Evolutionary conservation across 2,113 vertebrate genomes (phyloP).

Genomic region (Pelecanoides urinatrix): DNA sequence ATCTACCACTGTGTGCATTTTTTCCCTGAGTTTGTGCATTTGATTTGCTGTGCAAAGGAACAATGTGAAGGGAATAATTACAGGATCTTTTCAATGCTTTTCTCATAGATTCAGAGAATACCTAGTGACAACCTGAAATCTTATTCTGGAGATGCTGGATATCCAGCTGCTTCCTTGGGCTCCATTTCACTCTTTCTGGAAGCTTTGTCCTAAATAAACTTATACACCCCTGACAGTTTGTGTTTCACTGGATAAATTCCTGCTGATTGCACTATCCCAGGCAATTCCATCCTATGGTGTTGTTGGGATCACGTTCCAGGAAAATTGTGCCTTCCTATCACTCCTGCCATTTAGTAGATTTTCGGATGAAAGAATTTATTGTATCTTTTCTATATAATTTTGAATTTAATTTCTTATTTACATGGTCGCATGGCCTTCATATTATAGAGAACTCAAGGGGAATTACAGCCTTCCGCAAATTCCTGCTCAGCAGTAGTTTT

Average conservation of each 20-base stretch:
- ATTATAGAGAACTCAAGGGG: neutral
- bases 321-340: neutral
- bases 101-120: neutral
- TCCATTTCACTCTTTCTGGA: neutral
- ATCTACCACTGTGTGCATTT: neutral
- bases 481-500: neutral
- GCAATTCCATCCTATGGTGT: neutral
- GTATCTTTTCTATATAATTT: neutral
- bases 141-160: neutral
- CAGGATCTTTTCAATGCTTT: neutral
- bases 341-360: neutral
- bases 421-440: accelerated
- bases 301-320: neutral
- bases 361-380: neutral
- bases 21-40: neutral
- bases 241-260: neutral
- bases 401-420: neutral
- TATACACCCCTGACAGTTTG: neutral
- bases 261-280: neutral
- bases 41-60: neutral
- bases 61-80: neutral
- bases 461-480: neutral
- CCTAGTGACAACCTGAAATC: neutral
- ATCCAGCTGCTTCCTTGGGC: neutral
- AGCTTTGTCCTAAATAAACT: neutral